Evolutionary conservation across 1,140 invertebrate genomes (phyloP), one percentile per base, ranked within the genome.

Genomic region (Apocrypta bakeri): DNA sequence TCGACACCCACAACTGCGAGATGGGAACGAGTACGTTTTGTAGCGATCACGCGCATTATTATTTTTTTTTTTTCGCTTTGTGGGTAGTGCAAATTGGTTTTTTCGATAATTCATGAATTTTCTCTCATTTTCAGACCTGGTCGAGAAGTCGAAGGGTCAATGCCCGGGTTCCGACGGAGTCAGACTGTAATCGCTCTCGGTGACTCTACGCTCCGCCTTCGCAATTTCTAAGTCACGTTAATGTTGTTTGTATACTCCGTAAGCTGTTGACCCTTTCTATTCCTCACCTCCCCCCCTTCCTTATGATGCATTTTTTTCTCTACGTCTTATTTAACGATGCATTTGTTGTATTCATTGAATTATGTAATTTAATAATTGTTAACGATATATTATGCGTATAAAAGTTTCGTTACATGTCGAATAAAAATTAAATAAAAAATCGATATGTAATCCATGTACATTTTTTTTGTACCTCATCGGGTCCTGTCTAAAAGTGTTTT

Each of bases 1-100:
- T 92, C 56, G 88, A 91, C 24, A 83, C 87, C 24, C 61, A 88
- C 79, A 91, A 91, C 64, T 92, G 91, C 72, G 89, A 91, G 56
- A 88, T 85, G 85, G 90, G 88, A 86, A 85, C 87, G 25, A 91
- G 91, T 91, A 84, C 88, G 87, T 79, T 27, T 27, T 42, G 48
- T 61, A 77, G 84, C n/a, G n/a, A n/a, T n/a, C n/a, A n/a, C 76
- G 71, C 2, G 69, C 81, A 21, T 61, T 73, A 80, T 72, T 66
- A n/a, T 82, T 63, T 83, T 25, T 37, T 4, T 37, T 33, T 66
- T 82, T 79, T 37, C 1, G 77, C 25, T 77, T 33, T 11, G 12
- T 33, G 12, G 12, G 25, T 14, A 78, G 21, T 71, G n/a, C n/a
- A n/a, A n/a, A n/a, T n/a, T n/a, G n/a, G n/a, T n/a, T n/a, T n/a